Percentiles rank a stretch among this genome's conserved stretches.
Evolutionary conservation across 2,797 vertebrate genomes (phyloP).

Genomic region (Brotula barbata): DNA sequence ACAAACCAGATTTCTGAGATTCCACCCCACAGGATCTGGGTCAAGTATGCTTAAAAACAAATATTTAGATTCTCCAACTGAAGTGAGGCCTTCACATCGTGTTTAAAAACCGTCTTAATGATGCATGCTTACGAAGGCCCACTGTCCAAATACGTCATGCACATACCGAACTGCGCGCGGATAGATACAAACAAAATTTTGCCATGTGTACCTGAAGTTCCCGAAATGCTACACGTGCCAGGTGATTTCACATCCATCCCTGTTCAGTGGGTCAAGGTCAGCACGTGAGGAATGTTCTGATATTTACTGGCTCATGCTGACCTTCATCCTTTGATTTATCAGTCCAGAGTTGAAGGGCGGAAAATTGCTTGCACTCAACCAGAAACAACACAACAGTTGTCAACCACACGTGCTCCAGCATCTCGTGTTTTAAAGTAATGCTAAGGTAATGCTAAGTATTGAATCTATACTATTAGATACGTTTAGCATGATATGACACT

Average conservation of each 20-base stretch:
- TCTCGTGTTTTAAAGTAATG: no score
- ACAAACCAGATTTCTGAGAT: conserved; percentile 57
- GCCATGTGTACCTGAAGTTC: not conserved
- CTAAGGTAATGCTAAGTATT: no score
- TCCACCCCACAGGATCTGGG: conserved; percentile 38
- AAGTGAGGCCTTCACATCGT: conserved; percentile 37
- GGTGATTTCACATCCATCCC: conserved; percentile 21
- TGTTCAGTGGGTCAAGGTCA: conserved; percentile 60
- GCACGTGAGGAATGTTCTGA: conserved; percentile 53
- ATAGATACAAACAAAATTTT: conserved; percentile 6
- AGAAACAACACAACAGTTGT: not conserved
- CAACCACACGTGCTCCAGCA: not conserved
- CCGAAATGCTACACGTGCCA: conserved; percentile 20
- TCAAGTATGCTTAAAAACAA: conserved; percentile 57
- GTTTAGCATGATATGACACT: no score
- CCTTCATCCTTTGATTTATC: conserved; percentile 42
- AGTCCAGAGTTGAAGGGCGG: conserved; percentile 21
- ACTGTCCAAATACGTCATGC: conserved; percentile 38
- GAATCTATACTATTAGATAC: no score
- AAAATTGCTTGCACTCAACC: conserved; percentile 21
- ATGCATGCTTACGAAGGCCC: conserved; percentile 26
- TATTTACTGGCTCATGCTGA: conserved; percentile 25
- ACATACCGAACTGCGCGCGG: conserved; percentile 13
- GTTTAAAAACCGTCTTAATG: conserved; percentile 45
- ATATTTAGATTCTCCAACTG: conserved; percentile 50